A percentile compares a stretch with the other conserved stretches of the same genome.
Evolutionary conservation across 1,140 invertebrate species (phyloP).

Genomic region (Atta texana): DNA sequence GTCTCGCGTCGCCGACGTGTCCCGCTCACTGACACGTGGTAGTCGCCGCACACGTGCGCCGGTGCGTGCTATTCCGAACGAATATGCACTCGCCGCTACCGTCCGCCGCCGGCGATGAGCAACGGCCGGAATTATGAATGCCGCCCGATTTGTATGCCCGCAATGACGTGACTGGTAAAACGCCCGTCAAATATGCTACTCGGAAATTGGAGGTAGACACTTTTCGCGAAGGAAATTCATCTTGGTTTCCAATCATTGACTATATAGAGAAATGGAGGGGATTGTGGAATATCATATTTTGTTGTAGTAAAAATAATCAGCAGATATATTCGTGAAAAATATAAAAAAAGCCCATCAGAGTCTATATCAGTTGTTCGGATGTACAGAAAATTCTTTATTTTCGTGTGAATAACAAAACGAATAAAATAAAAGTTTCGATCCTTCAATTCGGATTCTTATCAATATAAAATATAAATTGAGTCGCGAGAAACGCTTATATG

Average conservation of each 20-base stretch:
- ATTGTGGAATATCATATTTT: too few species aligned
- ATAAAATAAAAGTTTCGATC: too few species aligned
- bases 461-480: too few species aligned
- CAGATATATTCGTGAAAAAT: too few species aligned
- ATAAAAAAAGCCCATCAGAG: too few species aligned
- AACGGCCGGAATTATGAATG: conserved; percentile 74
- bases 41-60: conserved; percentile 40
- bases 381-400: too few species aligned
- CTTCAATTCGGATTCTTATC: too few species aligned
- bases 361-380: too few species aligned
- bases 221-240: neutral
- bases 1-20: conserved; percentile 69
- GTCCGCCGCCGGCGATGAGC: conserved; percentile 61
- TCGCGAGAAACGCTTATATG: too few species aligned
- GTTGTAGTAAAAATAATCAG: too few species aligned
- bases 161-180: conserved; percentile 52
- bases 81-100: conserved; percentile 34
- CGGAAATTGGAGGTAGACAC: neutral
- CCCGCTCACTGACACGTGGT: conserved; percentile 51
- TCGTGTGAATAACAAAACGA: too few species aligned
- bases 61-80: conserved; percentile 35
- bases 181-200: neutral
- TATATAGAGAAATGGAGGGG: neutral
- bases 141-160: conserved; percentile 40
- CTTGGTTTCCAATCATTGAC: neutral